Evolutionary conservation across 2,888 invertebrate species (phyloP), one percentile per base, ranked within the genome.

Genomic region (Tricholauxania praeusta): DNA sequence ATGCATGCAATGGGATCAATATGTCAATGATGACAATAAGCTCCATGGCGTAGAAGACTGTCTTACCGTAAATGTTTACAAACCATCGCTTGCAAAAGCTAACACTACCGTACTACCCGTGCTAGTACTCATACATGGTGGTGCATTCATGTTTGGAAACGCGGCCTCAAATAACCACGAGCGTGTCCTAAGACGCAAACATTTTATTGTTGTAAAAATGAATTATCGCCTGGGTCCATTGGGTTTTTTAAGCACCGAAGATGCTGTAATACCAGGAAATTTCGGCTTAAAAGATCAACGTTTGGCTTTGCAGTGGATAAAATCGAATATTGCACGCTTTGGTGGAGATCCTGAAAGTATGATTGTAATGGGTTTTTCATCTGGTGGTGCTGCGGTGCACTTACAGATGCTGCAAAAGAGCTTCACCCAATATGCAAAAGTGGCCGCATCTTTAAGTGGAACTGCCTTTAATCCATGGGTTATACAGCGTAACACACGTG

Each of bases 181-280:
- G 12, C 88, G 89, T 75, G 78, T 94, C 0, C 90, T 94, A 90
- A 90, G 92, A 67, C 74, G 71, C 4, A 86, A 88, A 63, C 90
- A 93, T 76, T 87, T 93, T 7, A 90, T 94, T 1, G 88, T 91
- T 0, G 93, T 93, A 0, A 92, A 91, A 14, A 80, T 94, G 0
- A 93, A 92, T 84, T 94, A 93, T 80, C 88, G 94, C 62, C 80
- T 94, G n/a, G 93, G 94, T 59, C 91, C 92, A 0, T 81, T 94
- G 72, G 93, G 94, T 63, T 94, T 95, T 83, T 87, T 94, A 0
- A 93, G 93, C 81, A 93, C 94, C 0, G 93, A 91, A 51, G 93
- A 94, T 78, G 89, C 90, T 0, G 82, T 89, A 0, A 88, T 92
- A 1, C 91, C 94, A 0, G 93, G 93, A 6, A 94, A 94, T 84